Evolutionary conservation across 2,888 invertebrate genomes (phyloP).

Genomic region (Nasonia oneida): DNA sequence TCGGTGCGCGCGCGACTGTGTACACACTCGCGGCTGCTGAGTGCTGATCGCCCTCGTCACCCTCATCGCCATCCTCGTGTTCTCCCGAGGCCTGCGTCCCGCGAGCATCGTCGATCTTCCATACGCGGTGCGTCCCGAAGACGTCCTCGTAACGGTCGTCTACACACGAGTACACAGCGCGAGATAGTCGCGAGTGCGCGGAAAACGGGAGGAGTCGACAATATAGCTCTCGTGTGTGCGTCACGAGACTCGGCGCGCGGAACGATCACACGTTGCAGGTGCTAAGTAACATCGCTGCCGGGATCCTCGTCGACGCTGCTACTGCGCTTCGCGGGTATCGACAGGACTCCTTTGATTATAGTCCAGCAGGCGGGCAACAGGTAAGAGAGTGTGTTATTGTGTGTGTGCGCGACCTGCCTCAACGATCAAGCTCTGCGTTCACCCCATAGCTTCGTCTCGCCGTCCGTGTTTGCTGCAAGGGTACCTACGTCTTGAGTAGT

Average conservation of each 20-base stretch:
- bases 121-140: background rate
- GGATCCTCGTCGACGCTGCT: background rate
- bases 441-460: no score
- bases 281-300: background rate
- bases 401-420: no score
- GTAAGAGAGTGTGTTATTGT: background rate
- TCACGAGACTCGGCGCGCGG: constrained; percentile 3
- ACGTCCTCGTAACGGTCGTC: background rate
- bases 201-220: background rate
- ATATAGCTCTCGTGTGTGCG: background rate
- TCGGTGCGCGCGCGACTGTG: constrained; percentile 6
- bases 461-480: no score
- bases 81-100: background rate
- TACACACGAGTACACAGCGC: no score
- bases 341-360: background rate
- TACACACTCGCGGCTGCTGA: background rate
- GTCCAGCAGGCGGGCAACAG: background rate
- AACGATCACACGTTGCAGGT: background rate
- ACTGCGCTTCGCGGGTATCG: background rate
- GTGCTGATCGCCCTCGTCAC: background rate
- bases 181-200: no score
- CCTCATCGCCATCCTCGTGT: background rate
- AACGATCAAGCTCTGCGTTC: no score
- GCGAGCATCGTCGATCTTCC: background rate
- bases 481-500: no score